A percentile compares a stretch with the other conserved stretches of the same genome.
Conservation (phyloP, 2,797 vertebrate species). For the Semaprochilodus insignis region DNA sequence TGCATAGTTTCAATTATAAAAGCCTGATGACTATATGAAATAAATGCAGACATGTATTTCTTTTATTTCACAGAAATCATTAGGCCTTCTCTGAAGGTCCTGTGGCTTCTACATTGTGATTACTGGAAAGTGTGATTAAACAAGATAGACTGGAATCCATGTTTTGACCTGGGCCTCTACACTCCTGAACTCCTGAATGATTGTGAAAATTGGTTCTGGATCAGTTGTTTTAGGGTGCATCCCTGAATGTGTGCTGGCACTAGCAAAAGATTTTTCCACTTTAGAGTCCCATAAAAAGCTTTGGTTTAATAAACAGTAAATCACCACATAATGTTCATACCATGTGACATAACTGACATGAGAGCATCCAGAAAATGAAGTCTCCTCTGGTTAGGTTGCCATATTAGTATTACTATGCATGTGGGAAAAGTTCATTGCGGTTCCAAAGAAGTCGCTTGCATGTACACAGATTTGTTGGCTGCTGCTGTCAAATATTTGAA, state of each 20-base stretch:
- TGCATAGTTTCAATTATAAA: too few relatives aligned
- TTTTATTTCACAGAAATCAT: too few relatives aligned
- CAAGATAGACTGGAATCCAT: neutral
- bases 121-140: neutral
- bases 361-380: neutral
- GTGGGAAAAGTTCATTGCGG: slow-evolving; percentile 11
- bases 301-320: neutral
- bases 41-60: too few relatives aligned
- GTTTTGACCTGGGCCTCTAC: neutral
- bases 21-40: too few relatives aligned
- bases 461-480: slow-evolving; percentile 42
- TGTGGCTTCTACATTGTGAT: neutral
- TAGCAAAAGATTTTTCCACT: neutral
- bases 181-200: neutral
- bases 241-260: neutral
- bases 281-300: neutral
- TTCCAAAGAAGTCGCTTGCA: slow-evolving; percentile 32
- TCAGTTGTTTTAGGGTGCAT: neutral
- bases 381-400: neutral
- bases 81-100: too few relatives aligned
- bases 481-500: slow-evolving; percentile 48
- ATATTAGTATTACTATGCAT: slow-evolving; percentile 38
- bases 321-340: neutral
- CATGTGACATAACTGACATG: neutral
- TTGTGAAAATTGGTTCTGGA: neutral